Conservation (phyloP, 2,888 invertebrate genomes). For the Microctonus aethiopoides region DNA sequence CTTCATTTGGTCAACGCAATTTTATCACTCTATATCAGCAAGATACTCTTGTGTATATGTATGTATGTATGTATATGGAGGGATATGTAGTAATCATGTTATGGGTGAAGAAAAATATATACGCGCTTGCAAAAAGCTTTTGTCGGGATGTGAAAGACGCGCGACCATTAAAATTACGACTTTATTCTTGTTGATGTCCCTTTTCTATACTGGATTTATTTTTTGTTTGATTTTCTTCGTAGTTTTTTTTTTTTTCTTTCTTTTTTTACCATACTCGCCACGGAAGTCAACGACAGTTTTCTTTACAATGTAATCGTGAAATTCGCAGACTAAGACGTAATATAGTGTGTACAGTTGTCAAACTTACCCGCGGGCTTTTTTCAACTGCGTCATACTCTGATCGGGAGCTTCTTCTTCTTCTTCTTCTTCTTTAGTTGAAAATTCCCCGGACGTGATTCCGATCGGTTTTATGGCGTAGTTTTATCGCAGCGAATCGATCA, state of each 20-base stretch:
- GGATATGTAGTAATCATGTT: not conserved
- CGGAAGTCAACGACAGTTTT: constrained; percentile 17
- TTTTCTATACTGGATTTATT: not conserved
- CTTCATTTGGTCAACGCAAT: constrained; percentile 50
- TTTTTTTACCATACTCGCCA: not conserved
- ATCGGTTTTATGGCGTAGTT: constrained; percentile 51
- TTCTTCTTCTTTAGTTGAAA: constrained; percentile 16
- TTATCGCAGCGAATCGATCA: constrained; percentile 58
- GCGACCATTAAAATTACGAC: constrained; percentile 53
- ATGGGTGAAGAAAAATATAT: not conserved
- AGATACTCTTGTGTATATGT: not conserved
- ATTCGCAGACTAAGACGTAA: constrained; percentile 22
- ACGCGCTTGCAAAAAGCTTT: constrained; percentile 34
- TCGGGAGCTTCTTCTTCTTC: constrained; percentile 7
- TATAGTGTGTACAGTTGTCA: constrained; percentile 2
- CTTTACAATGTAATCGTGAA: constrained; percentile 28
- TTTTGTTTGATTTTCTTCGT: not conserved
- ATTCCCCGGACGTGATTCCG: constrained; percentile 41
- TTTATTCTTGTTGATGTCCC: constrained; percentile 42
- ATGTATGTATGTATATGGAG: not conserved
- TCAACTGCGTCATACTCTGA: constrained; percentile 24
- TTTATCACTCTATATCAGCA: constrained; percentile 43
- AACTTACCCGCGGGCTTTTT: constrained; percentile 24
- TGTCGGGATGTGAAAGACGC: constrained; percentile 48
- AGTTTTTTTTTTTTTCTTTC: not conserved